These are phyloP conservation scores for Archivesica marissinica DNA, from an alignment of 1,140 invertebrate genomes.

Conservation along the genomic window DNA sequence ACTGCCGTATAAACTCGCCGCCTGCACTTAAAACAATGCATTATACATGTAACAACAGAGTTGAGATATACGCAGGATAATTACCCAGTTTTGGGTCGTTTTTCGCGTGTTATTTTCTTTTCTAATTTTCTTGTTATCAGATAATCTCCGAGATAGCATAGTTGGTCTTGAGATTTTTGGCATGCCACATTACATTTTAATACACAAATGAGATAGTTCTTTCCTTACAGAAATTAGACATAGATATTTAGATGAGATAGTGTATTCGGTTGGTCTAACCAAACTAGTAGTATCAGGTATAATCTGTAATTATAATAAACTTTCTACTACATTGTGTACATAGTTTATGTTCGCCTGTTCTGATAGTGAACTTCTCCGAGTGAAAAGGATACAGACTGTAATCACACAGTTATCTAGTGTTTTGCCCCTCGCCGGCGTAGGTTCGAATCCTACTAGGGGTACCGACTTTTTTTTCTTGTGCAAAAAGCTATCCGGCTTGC, in stretches of 20 bases:
- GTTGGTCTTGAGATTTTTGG: constrained; percentile 31
- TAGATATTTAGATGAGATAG: constrained; percentile 19
- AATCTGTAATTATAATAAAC: background rate
- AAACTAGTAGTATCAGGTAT: background rate
- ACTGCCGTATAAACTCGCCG: background rate
- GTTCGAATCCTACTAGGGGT: too few relatives aligned
- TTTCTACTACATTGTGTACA: background rate
- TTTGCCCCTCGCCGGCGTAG: too few relatives aligned
- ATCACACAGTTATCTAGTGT: too few relatives aligned
- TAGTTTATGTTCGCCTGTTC: background rate
- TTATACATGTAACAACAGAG: constrained; percentile 6
- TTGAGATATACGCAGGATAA: background rate
- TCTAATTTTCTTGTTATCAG: constrained; percentile 48
- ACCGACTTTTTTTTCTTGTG: too few relatives aligned
- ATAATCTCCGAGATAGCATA: constrained; percentile 45
- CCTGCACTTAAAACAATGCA: constrained; percentile 41
- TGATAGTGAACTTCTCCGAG: too few relatives aligned
- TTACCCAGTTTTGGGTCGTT: background rate
- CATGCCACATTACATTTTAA: constrained; percentile 29
- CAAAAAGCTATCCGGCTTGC: too few relatives aligned
- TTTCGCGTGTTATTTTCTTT: constrained; percentile 57
- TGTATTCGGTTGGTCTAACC: background rate
- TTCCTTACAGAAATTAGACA: constrained; percentile 14
- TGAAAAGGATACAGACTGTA: too few relatives aligned
- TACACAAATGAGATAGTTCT: constrained; percentile 9